These are phyloP conservation scores for Struthidea cinerea DNA, from an alignment of 2,113 vertebrate species.

Conservation along the genomic window DNA sequence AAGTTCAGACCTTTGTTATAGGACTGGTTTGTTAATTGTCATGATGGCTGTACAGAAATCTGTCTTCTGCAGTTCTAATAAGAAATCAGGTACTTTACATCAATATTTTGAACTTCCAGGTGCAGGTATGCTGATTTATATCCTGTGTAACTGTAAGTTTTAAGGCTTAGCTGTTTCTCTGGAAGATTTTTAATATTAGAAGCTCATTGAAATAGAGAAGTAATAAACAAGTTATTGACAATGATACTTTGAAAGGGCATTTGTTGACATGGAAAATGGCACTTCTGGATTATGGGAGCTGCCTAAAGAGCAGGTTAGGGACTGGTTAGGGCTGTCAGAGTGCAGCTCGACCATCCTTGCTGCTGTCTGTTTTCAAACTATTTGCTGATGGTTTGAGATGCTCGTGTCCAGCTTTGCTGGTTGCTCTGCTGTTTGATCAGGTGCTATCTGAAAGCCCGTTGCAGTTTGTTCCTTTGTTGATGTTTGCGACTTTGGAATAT, in stretches of 20 bases:
- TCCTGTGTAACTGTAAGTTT: not conserved
- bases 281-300: not conserved
- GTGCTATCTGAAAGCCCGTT: not conserved
- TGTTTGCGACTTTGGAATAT: not conserved
- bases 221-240: not conserved
- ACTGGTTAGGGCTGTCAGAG: not conserved
- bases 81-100: not conserved
- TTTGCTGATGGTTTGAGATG: not conserved
- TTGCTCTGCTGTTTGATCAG: not conserved
- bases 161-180: not conserved
- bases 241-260: not conserved
- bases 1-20: not conserved
- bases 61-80: not conserved
- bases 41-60: not conserved
- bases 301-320: not conserved
- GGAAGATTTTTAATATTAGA: not conserved
- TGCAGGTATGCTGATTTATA: not conserved
- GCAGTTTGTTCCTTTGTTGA: not conserved
- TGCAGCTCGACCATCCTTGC: not conserved
- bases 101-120: not conserved
- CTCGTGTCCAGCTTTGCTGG: not conserved
- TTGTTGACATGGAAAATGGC: not conserved
- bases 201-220: not conserved
- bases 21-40: not conserved
- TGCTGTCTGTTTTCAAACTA: not conserved